phyloP scores from a whole-genome alignment of 2,888 invertebrate genomes.

The Tiliacea aurago region DNA sequence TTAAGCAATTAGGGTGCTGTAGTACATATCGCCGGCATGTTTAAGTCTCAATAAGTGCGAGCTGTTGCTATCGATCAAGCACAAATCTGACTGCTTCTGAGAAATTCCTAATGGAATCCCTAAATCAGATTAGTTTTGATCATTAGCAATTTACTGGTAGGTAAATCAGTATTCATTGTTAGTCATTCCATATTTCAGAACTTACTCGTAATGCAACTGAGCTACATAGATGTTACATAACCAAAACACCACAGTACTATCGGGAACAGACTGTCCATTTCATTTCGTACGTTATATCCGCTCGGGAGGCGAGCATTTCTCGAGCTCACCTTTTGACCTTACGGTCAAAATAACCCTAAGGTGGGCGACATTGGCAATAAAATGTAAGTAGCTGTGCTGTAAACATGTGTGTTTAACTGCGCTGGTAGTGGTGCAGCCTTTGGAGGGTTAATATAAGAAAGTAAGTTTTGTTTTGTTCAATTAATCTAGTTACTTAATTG shows the following conservation, averaged over 20 bases:
- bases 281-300: constrained; percentile 30
- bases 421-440: constrained; percentile 1
- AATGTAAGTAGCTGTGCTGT: constrained; percentile 26
- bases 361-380: constrained; percentile 34
- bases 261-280: constrained; percentile 38
- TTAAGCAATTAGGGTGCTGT: too few relatives aligned
- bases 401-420: constrained; percentile 34
- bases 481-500: constrained; percentile 7
- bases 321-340: constrained; percentile 55
- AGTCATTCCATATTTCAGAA: neutral
- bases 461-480: neutral
- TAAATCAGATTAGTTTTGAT: constrained; percentile 7
- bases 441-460: constrained; percentile 16
- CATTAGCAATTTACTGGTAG: neutral
- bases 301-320: constrained; percentile 23
- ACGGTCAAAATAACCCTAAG: constrained; percentile 7
- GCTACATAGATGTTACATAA: constrained; percentile 1
- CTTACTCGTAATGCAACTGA: neutral
- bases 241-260: constrained; percentile 7
- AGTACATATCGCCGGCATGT: neutral
- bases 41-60: neutral
- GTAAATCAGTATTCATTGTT: neutral
- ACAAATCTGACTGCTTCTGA: constrained; percentile 1
- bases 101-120: neutral
- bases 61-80: neutral